Evolutionary conservation across 2,797 vertebrate genomes (phyloP).

Genomic region (Sardinella longiceps): DNA sequence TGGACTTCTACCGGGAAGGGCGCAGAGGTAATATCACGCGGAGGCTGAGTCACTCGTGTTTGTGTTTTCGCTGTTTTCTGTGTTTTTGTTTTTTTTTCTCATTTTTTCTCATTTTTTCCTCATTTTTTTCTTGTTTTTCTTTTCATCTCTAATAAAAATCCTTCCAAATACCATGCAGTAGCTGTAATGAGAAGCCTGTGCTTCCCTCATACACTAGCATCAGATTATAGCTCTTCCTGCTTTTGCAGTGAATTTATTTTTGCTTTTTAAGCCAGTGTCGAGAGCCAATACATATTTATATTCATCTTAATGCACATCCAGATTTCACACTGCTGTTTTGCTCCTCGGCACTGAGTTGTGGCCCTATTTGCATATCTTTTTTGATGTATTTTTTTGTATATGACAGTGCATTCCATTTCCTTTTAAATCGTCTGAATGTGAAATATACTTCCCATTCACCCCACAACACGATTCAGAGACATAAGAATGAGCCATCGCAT

Average conservation of each 20-base stretch:
- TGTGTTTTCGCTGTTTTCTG: background rate
- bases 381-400: background rate
- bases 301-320: constrained; percentile 23
- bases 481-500: constrained; percentile 11
- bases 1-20: constrained; percentile 92
- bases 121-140: background rate
- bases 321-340: constrained; percentile 30
- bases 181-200: background rate
- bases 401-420: background rate
- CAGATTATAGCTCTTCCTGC: background rate
- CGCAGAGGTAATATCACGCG: constrained; percentile 78
- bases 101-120: background rate
- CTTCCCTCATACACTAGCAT: background rate
- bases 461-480: background rate
- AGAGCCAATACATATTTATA: constrained; percentile 22
- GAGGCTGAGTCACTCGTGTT: background rate
- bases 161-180: background rate
- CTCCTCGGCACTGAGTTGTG: background rate
- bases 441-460: background rate
- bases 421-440: background rate
- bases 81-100: background rate
- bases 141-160: background rate
- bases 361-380: constrained; percentile 12
- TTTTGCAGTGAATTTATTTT: constrained; percentile 22
- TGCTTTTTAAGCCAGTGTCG: constrained; percentile 16